A percentile compares a stretch with the other conserved stretches of the same genome.
Evolutionary conservation across 2,797 vertebrate genomes (phyloP).

Genomic region (Acrossocheilus wenchowensis): DNA sequence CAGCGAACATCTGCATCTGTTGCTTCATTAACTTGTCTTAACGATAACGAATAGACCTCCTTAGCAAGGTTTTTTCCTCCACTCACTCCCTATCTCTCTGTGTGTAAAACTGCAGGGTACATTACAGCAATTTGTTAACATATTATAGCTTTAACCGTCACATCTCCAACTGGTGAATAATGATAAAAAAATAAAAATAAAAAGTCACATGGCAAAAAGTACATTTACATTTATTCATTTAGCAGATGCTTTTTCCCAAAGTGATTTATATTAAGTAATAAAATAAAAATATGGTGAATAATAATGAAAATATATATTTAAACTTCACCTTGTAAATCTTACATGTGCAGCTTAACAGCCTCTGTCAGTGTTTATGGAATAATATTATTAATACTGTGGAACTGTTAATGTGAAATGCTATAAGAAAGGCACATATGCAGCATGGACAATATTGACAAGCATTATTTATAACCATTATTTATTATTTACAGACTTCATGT

Average conservation of each 20-base stretch:
- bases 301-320: too few relatives aligned
- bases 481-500: too few relatives aligned
- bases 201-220: neutral
- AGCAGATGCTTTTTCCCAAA: neutral
- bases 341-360: neutral
- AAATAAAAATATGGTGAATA: neutral
- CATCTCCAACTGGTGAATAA: neutral
- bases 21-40: constrained; percentile 31
- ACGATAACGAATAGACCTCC: constrained; percentile 26
- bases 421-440: neutral
- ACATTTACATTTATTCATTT: neutral
- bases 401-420: neutral
- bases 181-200: neutral
- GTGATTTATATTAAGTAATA: neutral
- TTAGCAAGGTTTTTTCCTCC: constrained; percentile 6
- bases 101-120: constrained; percentile 22
- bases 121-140: constrained; percentile 37
- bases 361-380: neutral
- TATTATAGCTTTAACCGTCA: constrained; percentile 24
- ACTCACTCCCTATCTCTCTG: neutral
- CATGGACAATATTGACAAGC: neutral
- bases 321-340: neutral
- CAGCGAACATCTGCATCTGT: constrained; percentile 68
- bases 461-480: neutral
- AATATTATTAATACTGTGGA: neutral